Evolutionary conservation across 2,113 vertebrate species (phyloP).

Genomic region (Calypte anna): DNA sequence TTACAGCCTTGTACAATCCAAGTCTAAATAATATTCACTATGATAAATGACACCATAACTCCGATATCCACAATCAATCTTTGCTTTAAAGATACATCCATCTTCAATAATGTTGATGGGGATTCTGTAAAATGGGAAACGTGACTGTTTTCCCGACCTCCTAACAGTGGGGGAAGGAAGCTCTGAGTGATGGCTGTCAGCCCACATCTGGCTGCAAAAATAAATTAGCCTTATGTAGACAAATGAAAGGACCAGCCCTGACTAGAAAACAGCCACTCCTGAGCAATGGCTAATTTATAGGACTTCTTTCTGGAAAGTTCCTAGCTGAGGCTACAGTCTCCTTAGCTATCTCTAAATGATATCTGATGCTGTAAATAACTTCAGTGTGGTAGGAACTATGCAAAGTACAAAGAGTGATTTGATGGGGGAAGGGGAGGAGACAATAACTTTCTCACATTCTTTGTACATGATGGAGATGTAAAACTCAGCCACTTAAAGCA

Average conservation of each 20-base stretch:
- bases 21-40: slow-evolving; percentile 98
- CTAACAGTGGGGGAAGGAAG: slow-evolving; percentile 81
- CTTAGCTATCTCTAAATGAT: slow-evolving; percentile 80
- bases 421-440: slow-evolving; percentile 47
- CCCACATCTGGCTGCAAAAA: slow-evolving; percentile 96
- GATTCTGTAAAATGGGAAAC: slow-evolving; percentile 92
- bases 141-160: slow-evolving; percentile 90
- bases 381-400: slow-evolving; percentile 54
- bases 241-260: slow-evolving; percentile 90
- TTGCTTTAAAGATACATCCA: slow-evolving; percentile 99
- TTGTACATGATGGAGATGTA: slow-evolving; percentile 57
- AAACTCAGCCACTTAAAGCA: slow-evolving; percentile 35
- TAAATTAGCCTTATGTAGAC: slow-evolving; percentile 99
- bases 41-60: slow-evolving; percentile 98
- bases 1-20: slow-evolving; percentile 95
- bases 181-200: slow-evolving; percentile 99
- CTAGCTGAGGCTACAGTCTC: slow-evolving; percentile 73
- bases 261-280: slow-evolving; percentile 80
- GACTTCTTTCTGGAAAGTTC: slow-evolving; percentile 84
- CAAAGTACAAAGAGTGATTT: slow-evolving; percentile 55
- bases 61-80: slow-evolving; percentile 99
- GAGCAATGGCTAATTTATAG: slow-evolving; percentile 82
- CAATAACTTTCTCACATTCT: slow-evolving; percentile 68
- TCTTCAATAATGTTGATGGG: slow-evolving; percentile 98
- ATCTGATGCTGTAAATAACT: slow-evolving; percentile 80